phyloP scores from a whole-genome alignment of 1,140 invertebrate species.

The Papilio polyxenes region DNA sequence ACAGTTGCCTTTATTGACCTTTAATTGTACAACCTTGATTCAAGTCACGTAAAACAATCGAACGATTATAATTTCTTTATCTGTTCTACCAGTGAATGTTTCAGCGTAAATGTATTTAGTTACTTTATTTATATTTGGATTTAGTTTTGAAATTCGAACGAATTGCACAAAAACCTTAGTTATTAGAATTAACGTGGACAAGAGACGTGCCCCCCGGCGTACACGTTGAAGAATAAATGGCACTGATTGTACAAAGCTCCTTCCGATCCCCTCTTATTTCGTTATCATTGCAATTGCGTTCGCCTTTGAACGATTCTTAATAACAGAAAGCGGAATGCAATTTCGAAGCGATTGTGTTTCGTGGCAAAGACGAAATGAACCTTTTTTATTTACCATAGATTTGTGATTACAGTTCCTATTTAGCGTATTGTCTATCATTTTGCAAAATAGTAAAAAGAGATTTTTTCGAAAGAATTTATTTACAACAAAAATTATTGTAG shows the following conservation, averaged over 20 bases:
- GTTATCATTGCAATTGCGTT: conserved; percentile 64
- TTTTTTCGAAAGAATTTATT: too few relatives aligned
- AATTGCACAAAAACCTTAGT: conserved; percentile 35
- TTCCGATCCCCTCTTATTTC: conserved; percentile 63
- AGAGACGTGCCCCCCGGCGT: conserved; percentile 44
- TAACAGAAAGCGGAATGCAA: conserved; percentile 58
- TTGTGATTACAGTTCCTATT: conserved; percentile 36
- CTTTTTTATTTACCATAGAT: conserved; percentile 41
- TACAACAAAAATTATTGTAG: too few relatives aligned
- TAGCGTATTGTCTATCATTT: not conserved
- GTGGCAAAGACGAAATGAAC: conserved; percentile 43
- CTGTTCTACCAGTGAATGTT: too few relatives aligned
- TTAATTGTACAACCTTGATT: not conserved
- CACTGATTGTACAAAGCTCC: conserved; percentile 71
- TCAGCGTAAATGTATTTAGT: too few relatives aligned
- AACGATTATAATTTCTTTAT: too few relatives aligned
- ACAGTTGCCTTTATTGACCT: too few relatives aligned
- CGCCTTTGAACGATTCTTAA: conserved; percentile 63
- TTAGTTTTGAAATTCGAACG: conserved; percentile 3
- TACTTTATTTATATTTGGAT: not conserved
- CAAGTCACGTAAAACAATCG: not conserved
- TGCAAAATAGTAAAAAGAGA: too few relatives aligned
- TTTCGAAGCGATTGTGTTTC: conserved; percentile 39
- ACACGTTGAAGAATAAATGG: conserved; percentile 60
- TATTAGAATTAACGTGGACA: conserved; percentile 49